Evolutionary conservation across 1,140 invertebrate genomes (phyloP).

Genomic region (Maniola jurtina): DNA sequence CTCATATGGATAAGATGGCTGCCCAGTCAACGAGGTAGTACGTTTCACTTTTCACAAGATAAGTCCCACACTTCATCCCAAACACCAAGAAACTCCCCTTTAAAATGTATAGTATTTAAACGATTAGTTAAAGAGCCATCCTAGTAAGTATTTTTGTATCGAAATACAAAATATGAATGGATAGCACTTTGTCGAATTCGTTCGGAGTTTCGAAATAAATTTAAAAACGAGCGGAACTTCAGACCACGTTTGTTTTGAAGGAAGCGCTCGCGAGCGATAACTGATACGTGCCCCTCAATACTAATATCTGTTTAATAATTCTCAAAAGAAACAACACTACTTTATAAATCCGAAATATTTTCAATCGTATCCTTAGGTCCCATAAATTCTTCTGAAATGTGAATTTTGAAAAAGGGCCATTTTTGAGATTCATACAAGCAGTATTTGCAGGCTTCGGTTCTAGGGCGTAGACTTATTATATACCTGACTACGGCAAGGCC

Average conservation of each 20-base stretch:
- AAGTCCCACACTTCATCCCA: too few relatives aligned
- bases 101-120: too few relatives aligned
- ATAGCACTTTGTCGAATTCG: conserved; percentile 43
- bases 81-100: too few relatives aligned
- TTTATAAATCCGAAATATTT: too few relatives aligned
- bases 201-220: conserved; percentile 55
- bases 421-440: too few relatives aligned
- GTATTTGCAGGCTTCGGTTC: too few relatives aligned
- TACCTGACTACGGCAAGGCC: too few relatives aligned
- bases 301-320: conserved; percentile 12
- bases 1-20: too few relatives aligned
- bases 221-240: conserved; percentile 48
- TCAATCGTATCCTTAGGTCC: neutral
- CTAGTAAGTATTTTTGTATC: conserved; percentile 11
- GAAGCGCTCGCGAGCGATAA: conserved; percentile 38
- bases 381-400: neutral
- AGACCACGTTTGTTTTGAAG: conserved; percentile 48
- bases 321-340: conserved; percentile 7
- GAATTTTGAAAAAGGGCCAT: too few relatives aligned
- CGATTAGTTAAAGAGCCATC: neutral
- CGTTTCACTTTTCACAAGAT: too few relatives aligned
- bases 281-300: conserved; percentile 40
- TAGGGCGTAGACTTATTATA: too few relatives aligned
- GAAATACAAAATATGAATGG: conserved; percentile 19
- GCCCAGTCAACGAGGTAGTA: too few relatives aligned